Evolutionary conservation across 1,140 invertebrate species (phyloP), one percentile per base, ranked within the genome.

Genomic region (Aphelenchoides avenae): DNA sequence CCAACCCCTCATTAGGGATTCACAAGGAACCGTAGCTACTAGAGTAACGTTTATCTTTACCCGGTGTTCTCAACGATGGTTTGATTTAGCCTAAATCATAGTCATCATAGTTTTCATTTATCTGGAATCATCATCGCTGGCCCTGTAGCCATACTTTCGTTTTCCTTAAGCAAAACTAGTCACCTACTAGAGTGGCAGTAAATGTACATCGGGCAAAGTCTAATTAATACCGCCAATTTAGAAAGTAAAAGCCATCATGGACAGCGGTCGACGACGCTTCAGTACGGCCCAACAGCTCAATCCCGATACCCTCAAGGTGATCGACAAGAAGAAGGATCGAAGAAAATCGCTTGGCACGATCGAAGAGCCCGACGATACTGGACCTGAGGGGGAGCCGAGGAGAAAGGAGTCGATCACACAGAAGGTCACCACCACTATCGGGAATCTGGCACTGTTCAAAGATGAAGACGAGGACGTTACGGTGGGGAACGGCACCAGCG

Each of bases 401-500:
- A 18, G 50, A 13, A 52, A 52, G 5, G 15, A 52, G n/a, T 52
- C 50, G 9, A 55, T 52, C 13, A 37, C 48, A 3, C 9, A 62
- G 20, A 64, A 71, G 29, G 27, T 70, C 11, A 64, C 71, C 13
- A 51, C 73, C 11, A 70, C 60, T 6, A 54, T 76, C 4, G 69
- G 69, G 22, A 54, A 74, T 39, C 41, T 71, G 11, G 70, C 73
- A 13, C 39, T 71, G 22, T 76, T 72, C 53, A 76, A 76, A 50
- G 68, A 68, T 37, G 71, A 70, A 18, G 69, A 76, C 30, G 68
- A 71, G 31, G 69, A 71, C 43, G 68, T 36, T 36, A 36, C 34
- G 31, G 13, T 24, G 29, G 34, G 62, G 61, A n/a, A n/a, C 34
- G 53, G 55, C 36, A 47, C 68, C 20, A 61, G 67, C 13, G 68